Evolutionary conservation across 2,797 vertebrate genomes (phyloP).

Genomic region (Orientallactaga sibirica): DNA sequence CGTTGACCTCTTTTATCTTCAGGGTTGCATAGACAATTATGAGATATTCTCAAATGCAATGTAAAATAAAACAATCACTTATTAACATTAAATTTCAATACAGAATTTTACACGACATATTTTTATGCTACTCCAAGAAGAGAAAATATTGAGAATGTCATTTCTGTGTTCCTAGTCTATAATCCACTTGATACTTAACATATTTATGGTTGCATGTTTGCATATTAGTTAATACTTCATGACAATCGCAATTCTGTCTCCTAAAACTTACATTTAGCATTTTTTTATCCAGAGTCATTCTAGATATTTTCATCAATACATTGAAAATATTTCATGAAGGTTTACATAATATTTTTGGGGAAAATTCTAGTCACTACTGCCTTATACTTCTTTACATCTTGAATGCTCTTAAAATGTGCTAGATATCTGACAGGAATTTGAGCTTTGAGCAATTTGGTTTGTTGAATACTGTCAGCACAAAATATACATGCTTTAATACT

Average conservation of each 20-base stretch:
- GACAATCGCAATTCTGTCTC: not conserved
- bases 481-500: not conserved
- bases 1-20: constrained; percentile 57
- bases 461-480: not conserved
- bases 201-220: not conserved
- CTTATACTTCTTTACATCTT: not conserved
- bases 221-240: constrained; percentile 3
- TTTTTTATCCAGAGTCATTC: not conserved
- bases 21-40: constrained; percentile 40
- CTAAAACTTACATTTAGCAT: not conserved
- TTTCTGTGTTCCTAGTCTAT: not conserved
- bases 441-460: not conserved
- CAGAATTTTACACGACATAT: not conserved
- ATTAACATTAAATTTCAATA: constrained; percentile 51
- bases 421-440: not conserved
- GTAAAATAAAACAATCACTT: constrained; percentile 23
- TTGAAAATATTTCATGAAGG: constrained; percentile 17
- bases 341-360: not conserved
- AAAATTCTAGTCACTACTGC: not conserved
- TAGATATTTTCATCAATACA: constrained; percentile 15
- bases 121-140: not conserved
- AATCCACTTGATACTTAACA: constrained; percentile 18
- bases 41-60: not conserved
- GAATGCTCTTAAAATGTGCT: constrained; percentile 20
- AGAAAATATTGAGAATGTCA: constrained; percentile 13